Evolutionary conservation across 2,113 vertebrate species (phyloP).

Genomic region (Cinclus cinclus): DNA sequence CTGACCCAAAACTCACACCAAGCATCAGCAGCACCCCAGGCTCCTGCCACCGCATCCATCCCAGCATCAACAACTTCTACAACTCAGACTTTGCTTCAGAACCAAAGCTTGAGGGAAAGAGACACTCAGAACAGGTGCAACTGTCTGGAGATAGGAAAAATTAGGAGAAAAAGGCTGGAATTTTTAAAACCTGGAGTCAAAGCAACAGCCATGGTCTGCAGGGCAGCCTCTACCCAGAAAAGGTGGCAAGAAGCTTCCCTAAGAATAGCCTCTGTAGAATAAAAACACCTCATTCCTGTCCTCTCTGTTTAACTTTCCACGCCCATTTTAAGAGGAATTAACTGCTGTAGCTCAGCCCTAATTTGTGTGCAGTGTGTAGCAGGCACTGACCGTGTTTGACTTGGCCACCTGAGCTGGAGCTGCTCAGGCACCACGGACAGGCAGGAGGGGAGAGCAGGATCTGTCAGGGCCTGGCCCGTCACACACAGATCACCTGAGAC

Average conservation of each 20-base stretch:
- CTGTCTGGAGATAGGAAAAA: background rate
- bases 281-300: background rate
- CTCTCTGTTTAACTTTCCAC: background rate
- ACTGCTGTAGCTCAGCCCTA: background rate
- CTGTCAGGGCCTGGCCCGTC: background rate
- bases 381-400: background rate
- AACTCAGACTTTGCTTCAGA: background rate
- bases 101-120: background rate
- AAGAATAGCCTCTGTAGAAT: background rate
- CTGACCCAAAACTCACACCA: background rate
- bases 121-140: background rate
- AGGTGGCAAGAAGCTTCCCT: background rate
- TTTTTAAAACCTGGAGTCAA: background rate
- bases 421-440: background rate
- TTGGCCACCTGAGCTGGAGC: background rate
- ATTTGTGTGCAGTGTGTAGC: background rate
- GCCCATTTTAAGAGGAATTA: background rate
- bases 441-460: background rate
- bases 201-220: background rate
- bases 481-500: background rate
- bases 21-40: background rate
- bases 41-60: background rate
- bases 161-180: background rate
- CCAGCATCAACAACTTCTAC: background rate
- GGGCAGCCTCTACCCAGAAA: background rate